Evolutionary conservation across 2,797 vertebrate genomes (phyloP).

Genomic region (Allobates femoralis): DNA sequence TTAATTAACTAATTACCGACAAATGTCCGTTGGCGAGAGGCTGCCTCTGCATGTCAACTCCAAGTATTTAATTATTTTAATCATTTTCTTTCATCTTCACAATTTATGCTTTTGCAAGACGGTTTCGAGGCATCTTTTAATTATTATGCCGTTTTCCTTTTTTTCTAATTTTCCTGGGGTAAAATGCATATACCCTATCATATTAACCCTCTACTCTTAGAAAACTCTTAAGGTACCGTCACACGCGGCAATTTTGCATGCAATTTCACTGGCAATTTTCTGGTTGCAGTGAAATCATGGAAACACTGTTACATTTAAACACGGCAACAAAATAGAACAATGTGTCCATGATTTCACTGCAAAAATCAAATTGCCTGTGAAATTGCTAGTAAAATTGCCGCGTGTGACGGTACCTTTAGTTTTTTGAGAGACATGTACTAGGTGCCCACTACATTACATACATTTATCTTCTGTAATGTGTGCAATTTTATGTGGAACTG

Average conservation of each 20-base stretch:
- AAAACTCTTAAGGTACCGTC: conserved; percentile 4
- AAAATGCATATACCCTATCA: conserved; percentile 65
- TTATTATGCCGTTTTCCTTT: conserved; percentile 86
- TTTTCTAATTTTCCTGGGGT: conserved; percentile 71
- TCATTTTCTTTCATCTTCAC: conserved; percentile 99
- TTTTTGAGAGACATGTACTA: conserved; percentile 51
- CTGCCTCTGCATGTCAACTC: conserved; percentile 97
- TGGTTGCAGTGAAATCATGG: no score
- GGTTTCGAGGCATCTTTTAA: conserved; percentile 99
- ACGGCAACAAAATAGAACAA: no score
- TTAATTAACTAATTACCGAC: conserved; percentile 99
- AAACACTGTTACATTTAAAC: no score
- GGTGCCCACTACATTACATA: conserved; percentile 5
- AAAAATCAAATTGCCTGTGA: no score
- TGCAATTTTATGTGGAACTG: background rate
- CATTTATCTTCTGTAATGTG: background rate
- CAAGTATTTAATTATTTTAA: conserved; percentile 99
- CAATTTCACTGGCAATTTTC: no score
- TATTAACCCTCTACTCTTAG: conserved; percentile 69
- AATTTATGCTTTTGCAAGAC: conserved; percentile 94
- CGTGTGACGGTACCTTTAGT: no score
- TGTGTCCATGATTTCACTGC: no score
- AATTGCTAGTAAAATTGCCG: no score
- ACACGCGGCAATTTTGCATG: no score
- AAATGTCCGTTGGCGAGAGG: conserved; percentile 99